phyloP scores from a whole-genome alignment of 2,797 vertebrate species.

The Sebastes flavidus region DNA sequence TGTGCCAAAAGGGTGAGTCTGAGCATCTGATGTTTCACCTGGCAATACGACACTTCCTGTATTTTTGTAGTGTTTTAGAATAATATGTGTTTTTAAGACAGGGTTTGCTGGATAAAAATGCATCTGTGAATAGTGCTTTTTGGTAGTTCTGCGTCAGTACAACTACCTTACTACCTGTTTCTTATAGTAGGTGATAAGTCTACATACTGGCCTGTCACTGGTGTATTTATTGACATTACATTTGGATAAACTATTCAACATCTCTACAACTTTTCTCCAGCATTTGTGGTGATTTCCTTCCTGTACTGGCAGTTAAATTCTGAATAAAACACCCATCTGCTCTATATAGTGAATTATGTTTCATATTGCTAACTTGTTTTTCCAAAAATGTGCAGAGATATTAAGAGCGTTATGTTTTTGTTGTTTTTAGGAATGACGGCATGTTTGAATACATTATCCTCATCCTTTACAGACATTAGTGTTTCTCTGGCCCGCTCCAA shows the following conservation, averaged over 20 bases:
- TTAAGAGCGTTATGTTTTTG: background rate
- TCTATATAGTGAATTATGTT: background rate
- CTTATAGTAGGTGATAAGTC: background rate
- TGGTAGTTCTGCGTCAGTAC: background rate
- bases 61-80: background rate
- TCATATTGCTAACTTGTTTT: background rate
- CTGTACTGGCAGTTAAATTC: too few relatives aligned
- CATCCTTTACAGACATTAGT: background rate
- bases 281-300: background rate
- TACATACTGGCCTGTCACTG: background rate
- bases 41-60: background rate
- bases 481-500: background rate
- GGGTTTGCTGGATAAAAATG: background rate
- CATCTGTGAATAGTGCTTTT: background rate
- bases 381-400: background rate
- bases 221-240: background rate
- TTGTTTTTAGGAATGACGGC: background rate
- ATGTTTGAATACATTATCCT: background rate
- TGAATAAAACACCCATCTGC: background rate
- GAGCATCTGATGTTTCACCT: slow-evolving; percentile 13
- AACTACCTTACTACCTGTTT: background rate
- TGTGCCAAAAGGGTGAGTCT: slow-evolving; percentile 42
- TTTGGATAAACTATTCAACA: background rate
- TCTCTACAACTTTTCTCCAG: background rate
- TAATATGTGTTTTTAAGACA: background rate